Evolutionary conservation across 1,140 invertebrate species (phyloP), one percentile per base, ranked within the genome.

Genomic region (Andrena cerasifolii): DNA sequence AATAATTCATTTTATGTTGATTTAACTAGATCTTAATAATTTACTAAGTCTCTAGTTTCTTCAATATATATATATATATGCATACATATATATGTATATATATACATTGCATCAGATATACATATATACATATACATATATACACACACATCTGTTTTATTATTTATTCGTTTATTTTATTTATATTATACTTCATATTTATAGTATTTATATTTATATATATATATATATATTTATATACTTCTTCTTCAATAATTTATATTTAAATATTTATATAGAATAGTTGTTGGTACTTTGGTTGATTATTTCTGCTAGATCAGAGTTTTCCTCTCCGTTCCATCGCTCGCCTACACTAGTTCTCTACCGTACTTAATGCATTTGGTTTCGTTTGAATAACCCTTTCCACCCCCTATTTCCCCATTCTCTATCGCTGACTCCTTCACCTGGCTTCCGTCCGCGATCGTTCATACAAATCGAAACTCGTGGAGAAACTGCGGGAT

Each of bases 21-120:
- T 89, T 88, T 78, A 84, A 71, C 87, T 90, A 90, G 86, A 87
- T 84, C 89, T 90, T 83, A 90, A 89, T 91, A 89, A 91, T 90
- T 91, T 86, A 88, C 89, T 90, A 91, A 83, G 80, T 86, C 74
- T 83, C 82, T 90, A 90, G 67, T 82, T 88, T 65, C 85, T 88
- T 71, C 89, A 83, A 90, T 89, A 86, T 84, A 86, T 82, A 43
- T 80, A 81, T 86, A 53, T 66, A 74, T 79, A 72, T 51, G 59
- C n/a, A 18, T 10, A 33, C 61, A 49, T 62, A 71, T 71, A 63
- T 79, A 63, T 59, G 49, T 59, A 59, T 62, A 45, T 59, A 61
- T 24, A 77, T 33, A 43, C 21, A 4, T 49, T 36, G 45, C 47
- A 24, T 40, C n/a, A 36, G 14, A 75, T 43, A 45, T 53, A 77